Evolutionary conservation across 2,888 invertebrate species (phyloP), one percentile per base, ranked within the genome.

Genomic region (Tubiluchus corallicola): DNA sequence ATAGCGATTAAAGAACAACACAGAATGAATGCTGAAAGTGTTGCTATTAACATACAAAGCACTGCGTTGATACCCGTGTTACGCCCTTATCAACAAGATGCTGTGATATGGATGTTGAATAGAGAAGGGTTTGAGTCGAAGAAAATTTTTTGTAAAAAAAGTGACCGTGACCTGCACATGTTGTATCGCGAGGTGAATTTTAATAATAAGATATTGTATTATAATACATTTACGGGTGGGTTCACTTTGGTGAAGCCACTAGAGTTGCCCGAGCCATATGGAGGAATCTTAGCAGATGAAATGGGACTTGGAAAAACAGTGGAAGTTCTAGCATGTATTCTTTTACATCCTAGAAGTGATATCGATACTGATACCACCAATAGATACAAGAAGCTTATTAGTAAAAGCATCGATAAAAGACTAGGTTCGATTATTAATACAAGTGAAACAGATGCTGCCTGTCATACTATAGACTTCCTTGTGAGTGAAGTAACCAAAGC

Each of bases 281-380:
- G 79, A 13, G 80, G 80, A 1, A 78, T 82, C 49, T 63, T 81
- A 40, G 79, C 78, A 2, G 81, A 82, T 60, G 80, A 81, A 64
- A 81, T 81, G 80, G 81, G 82, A 0, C 64, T 82, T 17, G 82
- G 82, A 0, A 82, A 82, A 66, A 81, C 81, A 0, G 75, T 82
- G 0, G 80, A 81, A 63, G 71, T 80, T 9, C 57, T 82, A 21
- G 73, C 76, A 2, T 69, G 75, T 45, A 70, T 80, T 51, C 58
- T 80, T 42, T 59, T 68, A 2, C 68, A 79, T 59, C 69, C 63
- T 3, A 53, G 65, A 19, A 46, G 48, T 5, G 51, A 54, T 20
- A n/a, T n/a, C n/a, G n/a, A n/a, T n/a, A n/a, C n/a, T n/a, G n/a
- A n/a, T n/a, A n/a, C n/a, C n/a, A n/a, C n/a, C n/a, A n/a, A n/a